A percentile compares a stretch with the other conserved stretches of the same genome.
These are phyloP conservation scores for Elysia chlorotica DNA, from an alignment of 1,140 invertebrate genomes.

Conservation along the genomic window DNA sequence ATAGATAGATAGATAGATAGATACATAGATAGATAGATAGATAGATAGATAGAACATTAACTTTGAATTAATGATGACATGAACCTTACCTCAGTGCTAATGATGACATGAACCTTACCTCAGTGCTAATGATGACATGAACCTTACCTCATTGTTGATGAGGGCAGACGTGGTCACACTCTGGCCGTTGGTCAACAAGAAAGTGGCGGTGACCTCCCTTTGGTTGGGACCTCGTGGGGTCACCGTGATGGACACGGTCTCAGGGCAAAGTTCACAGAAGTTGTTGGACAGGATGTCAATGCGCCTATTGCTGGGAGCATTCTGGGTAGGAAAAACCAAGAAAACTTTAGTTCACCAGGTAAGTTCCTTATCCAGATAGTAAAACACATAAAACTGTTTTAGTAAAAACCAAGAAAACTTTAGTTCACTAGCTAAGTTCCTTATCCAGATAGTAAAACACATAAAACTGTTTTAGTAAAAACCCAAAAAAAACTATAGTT, in stretches of 20 bases:
- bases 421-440: neutral
- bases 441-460: too few species aligned
- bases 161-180: neutral
- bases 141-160: neutral
- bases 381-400: neutral
- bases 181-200: neutral
- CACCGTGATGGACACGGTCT: slow-evolving; percentile 7
- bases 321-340: neutral
- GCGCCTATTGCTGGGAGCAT: neutral
- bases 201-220: neutral
- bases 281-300: slow-evolving; percentile 8
- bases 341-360: neutral
- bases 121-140: neutral
- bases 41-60: neutral
- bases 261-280: neutral
- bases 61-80: neutral
- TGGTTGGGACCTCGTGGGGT: neutral
- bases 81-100: neutral
- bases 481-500: too few species aligned
- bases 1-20: too few species aligned
- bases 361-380: neutral
- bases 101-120: neutral
- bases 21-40: too few species aligned
- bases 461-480: neutral
- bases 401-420: neutral